A percentile compares a stretch with the other conserved stretches of the same genome.
Conservation (phyloP, 2,888 invertebrate species). For the Liopterus haemorrhoidalis region DNA sequence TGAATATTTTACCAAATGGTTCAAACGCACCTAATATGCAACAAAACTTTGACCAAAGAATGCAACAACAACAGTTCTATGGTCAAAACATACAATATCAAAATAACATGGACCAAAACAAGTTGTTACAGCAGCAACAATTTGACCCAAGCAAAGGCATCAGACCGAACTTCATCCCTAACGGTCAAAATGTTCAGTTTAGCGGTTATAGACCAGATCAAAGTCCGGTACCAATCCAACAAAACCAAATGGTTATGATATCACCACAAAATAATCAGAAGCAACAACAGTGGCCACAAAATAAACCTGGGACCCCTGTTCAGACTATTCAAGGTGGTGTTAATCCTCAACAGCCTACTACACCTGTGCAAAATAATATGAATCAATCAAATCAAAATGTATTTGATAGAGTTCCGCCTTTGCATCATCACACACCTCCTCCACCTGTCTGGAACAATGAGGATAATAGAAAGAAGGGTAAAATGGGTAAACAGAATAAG, state of each 20-base stretch:
- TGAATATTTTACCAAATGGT: conserved; percentile 25
- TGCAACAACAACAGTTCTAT: conserved; percentile 34
- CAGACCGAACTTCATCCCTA: conserved; percentile 34
- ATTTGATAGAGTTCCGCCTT: conserved; percentile 66
- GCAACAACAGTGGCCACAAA: conserved; percentile 57
- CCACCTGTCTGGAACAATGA: conserved; percentile 53
- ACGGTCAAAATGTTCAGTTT: conserved; percentile 31
- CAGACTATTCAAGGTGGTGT: conserved; percentile 19
- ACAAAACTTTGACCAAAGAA: conserved; percentile 32
- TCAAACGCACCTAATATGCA: conserved; percentile 40
- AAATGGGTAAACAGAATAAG: conserved; percentile 46
- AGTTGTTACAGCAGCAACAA: conserved; percentile 34
- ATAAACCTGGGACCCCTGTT: conserved; percentile 36
- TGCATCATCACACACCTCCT: conserved; percentile 64
- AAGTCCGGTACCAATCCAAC: conserved; percentile 42
- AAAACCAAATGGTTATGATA: conserved; percentile 52
- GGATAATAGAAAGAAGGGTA: conserved; percentile 53
- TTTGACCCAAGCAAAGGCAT: conserved; percentile 43
- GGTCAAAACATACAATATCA: conserved; percentile 26
- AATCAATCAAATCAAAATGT: conserved; percentile 44
- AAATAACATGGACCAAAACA: conserved; percentile 17
- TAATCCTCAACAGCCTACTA: conserved; percentile 23
- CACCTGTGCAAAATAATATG: conserved; percentile 14
- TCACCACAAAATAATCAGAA: conserved; percentile 49
- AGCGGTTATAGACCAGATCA: conserved; percentile 37